Evolutionary conservation across 2,113 vertebrate genomes (phyloP), one percentile per base, ranked within the genome.

Genomic region (Panthera uncia): DNA sequence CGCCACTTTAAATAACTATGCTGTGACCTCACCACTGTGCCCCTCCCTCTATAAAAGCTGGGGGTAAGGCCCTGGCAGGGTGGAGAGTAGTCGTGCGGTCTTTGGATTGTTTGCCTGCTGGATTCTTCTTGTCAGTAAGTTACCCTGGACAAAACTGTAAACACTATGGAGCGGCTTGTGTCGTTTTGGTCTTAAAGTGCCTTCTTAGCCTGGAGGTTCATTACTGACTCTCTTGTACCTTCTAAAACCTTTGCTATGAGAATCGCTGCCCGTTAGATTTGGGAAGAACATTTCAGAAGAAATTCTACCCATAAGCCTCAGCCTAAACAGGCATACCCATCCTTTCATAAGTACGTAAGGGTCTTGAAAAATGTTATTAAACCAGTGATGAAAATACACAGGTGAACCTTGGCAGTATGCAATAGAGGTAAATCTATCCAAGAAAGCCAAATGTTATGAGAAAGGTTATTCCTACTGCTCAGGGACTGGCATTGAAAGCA

Each of bases 401-500:
- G 65, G 63, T 52, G 78, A 88, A 83, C 19, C 16, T 61, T 21
- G 57, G 4, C 15, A 29, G 10, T 23, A 25, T 41, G 25, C 14
- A 7, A 52, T 6, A 83, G 7, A 9, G 16, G 66, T 69, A 83
- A 38, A 71, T 31, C 45, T 8, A 48, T 23, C 18, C 16, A 89
- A 88, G 87, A 61, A 95, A 95, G 50, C 31, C 63, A 61, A 36
- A 29, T 79, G 38, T 41, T 69, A 11, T n/a, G 45, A 93, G 45
- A 83, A 36, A 79, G 29, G 41, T 1, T 1, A 65, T 23, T 25
- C 41, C 57, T 73, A 27, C 71, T 38, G 23, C 29, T 63, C 50
- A 38, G 61, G 31, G 69, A 25, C n/a, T 63, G 21, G 66, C 38
- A 63, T 45, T 2, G 4, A 79, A 52, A 50, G 81, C 65, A n/a